These are phyloP conservation scores for Lasioglossum villosulum DNA, from an alignment of 2,888 invertebrate species.

Conservation along the genomic window DNA sequence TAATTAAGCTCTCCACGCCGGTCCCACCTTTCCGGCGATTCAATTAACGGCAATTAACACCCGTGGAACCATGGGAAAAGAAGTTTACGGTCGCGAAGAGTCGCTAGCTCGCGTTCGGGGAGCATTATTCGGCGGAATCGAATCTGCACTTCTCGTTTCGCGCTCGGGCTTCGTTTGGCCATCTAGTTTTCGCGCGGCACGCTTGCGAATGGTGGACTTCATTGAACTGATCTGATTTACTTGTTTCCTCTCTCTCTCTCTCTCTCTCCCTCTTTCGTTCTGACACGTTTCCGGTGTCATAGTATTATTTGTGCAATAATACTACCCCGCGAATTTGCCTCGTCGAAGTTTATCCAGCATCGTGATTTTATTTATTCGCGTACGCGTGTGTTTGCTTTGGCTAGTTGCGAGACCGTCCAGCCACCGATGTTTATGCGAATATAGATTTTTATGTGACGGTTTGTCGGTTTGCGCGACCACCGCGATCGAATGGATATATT, in stretches of 20 bases:
- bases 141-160: neutral
- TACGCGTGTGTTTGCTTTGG: neutral
- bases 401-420: neutral
- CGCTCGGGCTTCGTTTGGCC: conserved; percentile 10
- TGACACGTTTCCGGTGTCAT: neutral
- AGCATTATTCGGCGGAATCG: conserved; percentile 8
- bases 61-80: neutral
- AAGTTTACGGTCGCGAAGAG: neutral
- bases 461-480: neutral
- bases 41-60: conserved; percentile 8
- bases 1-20: neutral
- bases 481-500: neutral
- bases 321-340: neutral
- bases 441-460: neutral
- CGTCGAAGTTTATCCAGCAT: neutral
- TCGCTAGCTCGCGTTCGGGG: neutral
- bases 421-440: neutral
- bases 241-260: neutral
- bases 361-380: neutral
- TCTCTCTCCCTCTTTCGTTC: neutral
- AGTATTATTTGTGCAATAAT: neutral
- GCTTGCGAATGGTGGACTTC: neutral
- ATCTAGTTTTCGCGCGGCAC: conserved; percentile 14
- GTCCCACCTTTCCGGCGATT: neutral
- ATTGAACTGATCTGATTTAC: conserved; percentile 7